Percentiles rank a stretch among this genome's conserved stretches.
Evolutionary conservation across 2,888 invertebrate species (phyloP).

Genomic region (Aspidiotus destructor): DNA sequence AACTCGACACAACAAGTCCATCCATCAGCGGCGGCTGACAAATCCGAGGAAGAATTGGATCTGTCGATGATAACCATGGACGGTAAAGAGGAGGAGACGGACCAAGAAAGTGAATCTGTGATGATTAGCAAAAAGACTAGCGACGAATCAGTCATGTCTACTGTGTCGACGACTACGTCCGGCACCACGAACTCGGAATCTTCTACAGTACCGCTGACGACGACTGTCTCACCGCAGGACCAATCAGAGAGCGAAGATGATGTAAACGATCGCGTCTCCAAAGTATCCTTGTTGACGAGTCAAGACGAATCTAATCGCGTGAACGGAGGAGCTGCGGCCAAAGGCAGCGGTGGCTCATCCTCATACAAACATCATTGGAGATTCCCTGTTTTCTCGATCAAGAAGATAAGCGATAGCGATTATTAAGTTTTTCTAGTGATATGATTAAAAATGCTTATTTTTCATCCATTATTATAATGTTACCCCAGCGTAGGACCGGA

Average conservation of each 20-base stretch:
- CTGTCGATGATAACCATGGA: background rate
- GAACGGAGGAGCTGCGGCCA: too few relatives aligned
- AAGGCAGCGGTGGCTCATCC: too few relatives aligned
- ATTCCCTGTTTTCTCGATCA: too few relatives aligned
- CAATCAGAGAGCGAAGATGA: slow-evolving; percentile 7
- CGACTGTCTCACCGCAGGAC: background rate
- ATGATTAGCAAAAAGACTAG: background rate
- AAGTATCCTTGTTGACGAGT: slow-evolving; percentile 28
- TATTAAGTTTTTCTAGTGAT: too few relatives aligned
- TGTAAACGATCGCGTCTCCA: slow-evolving; percentile 12
- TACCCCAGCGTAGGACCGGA: too few relatives aligned
- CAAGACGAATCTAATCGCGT: slow-evolving; percentile 8
- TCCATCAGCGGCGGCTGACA: background rate
- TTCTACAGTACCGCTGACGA: too few relatives aligned
- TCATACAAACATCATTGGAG: too few relatives aligned
- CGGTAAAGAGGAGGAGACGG: background rate
- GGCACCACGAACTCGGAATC: background rate
- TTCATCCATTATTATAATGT: too few relatives aligned
- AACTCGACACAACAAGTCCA: background rate
- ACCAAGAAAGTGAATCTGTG: background rate
- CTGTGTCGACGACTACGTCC: background rate
- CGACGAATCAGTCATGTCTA: background rate
- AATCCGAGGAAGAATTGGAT: slow-evolving; percentile 15
- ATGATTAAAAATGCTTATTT: too few relatives aligned
- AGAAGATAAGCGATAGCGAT: too few relatives aligned